Evolutionary conservation across 2,888 invertebrate genomes (phyloP), one percentile per base, ranked within the genome.

Genomic region (Spodoptera littoralis): DNA sequence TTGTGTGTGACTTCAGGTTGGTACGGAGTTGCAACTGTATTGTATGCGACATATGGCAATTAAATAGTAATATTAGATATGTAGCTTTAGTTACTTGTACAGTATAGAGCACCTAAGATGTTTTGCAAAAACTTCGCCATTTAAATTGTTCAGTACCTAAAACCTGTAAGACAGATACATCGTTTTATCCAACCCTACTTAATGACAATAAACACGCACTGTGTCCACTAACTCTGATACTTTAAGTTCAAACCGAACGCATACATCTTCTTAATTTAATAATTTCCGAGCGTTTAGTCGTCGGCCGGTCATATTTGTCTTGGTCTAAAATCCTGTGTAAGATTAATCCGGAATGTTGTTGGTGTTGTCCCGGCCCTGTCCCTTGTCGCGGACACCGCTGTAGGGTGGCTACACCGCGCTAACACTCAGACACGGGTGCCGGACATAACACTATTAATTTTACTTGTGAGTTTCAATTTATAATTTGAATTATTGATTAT

Each of bases 281-380:
- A 92, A 92, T 92, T 91, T 90, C 90, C 89, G 87, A 86, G 85
- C 91, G 86, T 92, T 92, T 91, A 91, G 89, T 87, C 83, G 79
- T 81, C 65, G 84, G 84, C 76, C 86, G 84, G 85, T 88, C 89
- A 90, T 93, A 93, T 93, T 93, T 93, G 92, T 93, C 92, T 92
- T 92, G 88, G 87, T 86, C 88, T 87, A 82, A 90, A 91, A 90
- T 90, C 92, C 88, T 89, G 87, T 87, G 90, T 86, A 87, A 90
- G 90, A 91, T 91, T 93, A 93, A 92, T 90, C 88, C 89, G 80
- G 86, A 92, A 87, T 91, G 88, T 88, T 87, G 90, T 88, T 88
- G 88, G 84, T 83, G 60, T 86, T 84, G 85, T 87, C 85, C 88
- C 88, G 82, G 82, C 71, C 65, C 48, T 60, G 77, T 79, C 75